Evolutionary conservation across 2,113 vertebrate species (phyloP).

Genomic region (Xiphophorus couchianus): DNA sequence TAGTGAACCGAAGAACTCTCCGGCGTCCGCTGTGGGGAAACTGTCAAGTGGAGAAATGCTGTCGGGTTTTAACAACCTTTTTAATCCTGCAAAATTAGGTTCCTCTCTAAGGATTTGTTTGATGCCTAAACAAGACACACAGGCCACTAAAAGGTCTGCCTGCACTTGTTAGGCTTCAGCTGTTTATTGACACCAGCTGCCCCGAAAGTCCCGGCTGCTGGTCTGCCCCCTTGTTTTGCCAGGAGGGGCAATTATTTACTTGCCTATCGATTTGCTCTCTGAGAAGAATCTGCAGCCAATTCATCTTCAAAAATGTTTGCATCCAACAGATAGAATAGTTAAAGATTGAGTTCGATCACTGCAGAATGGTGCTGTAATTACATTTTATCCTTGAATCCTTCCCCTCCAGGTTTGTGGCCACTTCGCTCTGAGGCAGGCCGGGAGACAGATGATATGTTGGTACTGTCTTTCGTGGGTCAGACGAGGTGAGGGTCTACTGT

Average conservation of each 20-base stretch:
- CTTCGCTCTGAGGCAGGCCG: slow-evolving; percentile 90
- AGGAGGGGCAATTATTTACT: slow-evolving; percentile 66
- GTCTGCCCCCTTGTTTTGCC: slow-evolving; percentile 36
- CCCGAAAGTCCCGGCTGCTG: slow-evolving; percentile 46
- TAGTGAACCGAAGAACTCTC: slow-evolving; percentile 11
- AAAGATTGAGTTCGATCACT: not conserved
- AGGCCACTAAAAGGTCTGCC: slow-evolving; percentile 43
- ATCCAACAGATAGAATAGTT: slow-evolving; percentile 34
- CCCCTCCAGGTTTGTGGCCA: slow-evolving; percentile 89
- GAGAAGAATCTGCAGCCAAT: slow-evolving; percentile 19
- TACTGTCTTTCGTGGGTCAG: slow-evolving; percentile 97
- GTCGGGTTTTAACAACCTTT: slow-evolving; percentile 34
- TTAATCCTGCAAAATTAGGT: slow-evolving; percentile 46
- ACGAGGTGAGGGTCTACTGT: slow-evolving; percentile 84
- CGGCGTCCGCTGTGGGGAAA: not conserved
- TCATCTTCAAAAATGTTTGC: slow-evolving; percentile 21
- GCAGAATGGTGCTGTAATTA: not conserved
- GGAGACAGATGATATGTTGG: slow-evolving; percentile 94
- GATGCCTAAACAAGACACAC: slow-evolving; percentile 47
- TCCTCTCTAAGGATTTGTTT: slow-evolving; percentile 35
- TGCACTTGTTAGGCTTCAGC: slow-evolving; percentile 55
- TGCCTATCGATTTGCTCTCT: slow-evolving; percentile 50
- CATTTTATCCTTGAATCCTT: slow-evolving; percentile 20
- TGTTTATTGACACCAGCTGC: slow-evolving; percentile 66
- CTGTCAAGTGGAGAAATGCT: slow-evolving; percentile 28